Base-by-base conservation (phyloP, 2,113 vertebrate genomes). In the Euleptes europaea region DNA sequence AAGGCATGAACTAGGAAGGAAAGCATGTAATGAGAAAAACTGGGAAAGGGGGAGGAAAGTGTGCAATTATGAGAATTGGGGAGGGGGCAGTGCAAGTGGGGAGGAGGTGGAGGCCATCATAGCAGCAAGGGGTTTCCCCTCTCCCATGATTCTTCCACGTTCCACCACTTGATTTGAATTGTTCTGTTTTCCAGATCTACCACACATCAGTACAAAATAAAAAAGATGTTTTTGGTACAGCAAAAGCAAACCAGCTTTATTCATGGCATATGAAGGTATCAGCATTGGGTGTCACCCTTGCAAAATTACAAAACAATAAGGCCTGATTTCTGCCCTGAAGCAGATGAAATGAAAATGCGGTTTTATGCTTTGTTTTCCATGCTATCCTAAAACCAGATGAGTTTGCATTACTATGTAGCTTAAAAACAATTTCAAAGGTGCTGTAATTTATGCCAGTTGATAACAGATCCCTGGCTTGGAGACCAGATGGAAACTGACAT, bases 381-480 rank as follows among this genome's bases (percentile, higher is more conserved):
- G 7, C 33, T 38, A 19, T 40, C 69, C 49, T 71, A 40, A 57
- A 26, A 42, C 57, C 15, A 49, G 44, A 38, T 70, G 44, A 67
- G n/a, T 81, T 42, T 63, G 35, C 38, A 44, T 28, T 7, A 86
- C 85, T 93, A 77, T 28, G 23, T 72, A 80, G 67, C 86, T 85
- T 87, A 49, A 83, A 44, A 88, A 72, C 67, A 40, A 26, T 85
- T 89, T 28, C 42, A 85, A 86, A 85, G 63, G 31, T 81, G 67
- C 13, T 91, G 12, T 17, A 83, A 54, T 12, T 65, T 26, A 65
- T 38, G 57, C 11, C n/a, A 83, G 57, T 26, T 31, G 44, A 42
- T 73, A 23, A 83, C 51, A 31, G 31, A 44, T 31, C 35, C 54
- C 23, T 49, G 35, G 49, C 26, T 10, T 10, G 33, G 19, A 42